Evolutionary conservation across 2,888 invertebrate genomes (phyloP).

Genomic region (Kuschelorhynchus macadamiae): DNA sequence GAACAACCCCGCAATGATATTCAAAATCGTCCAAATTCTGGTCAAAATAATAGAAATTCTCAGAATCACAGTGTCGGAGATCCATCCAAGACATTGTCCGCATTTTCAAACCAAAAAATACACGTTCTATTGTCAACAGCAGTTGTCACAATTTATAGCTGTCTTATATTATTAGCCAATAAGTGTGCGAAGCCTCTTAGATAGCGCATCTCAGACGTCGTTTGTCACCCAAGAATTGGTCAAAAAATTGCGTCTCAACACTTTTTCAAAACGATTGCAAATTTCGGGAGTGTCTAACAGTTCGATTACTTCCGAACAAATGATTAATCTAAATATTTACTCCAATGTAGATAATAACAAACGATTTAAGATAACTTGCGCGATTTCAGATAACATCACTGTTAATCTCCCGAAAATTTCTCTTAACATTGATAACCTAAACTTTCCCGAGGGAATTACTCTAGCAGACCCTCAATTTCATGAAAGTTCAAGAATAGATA

Average conservation of each 20-base stretch:
- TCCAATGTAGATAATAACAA: background rate
- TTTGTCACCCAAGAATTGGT: background rate
- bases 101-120: no score
- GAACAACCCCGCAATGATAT: no score
- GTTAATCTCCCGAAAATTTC: background rate
- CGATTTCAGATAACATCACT: background rate
- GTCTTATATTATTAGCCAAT: no score
- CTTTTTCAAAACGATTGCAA: background rate
- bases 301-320: background rate
- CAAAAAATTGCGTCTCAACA: background rate
- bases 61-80: no score
- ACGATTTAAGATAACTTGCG: background rate
- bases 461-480: conserved; percentile 29
- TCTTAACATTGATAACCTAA: background rate
- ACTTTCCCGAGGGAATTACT: background rate
- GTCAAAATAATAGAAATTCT: no score
- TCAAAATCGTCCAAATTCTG: no score
- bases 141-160: no score
- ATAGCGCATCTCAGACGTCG: background rate
- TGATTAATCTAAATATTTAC: background rate
- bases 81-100: no score
- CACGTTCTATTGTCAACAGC: no score
- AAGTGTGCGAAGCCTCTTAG: background rate
- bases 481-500: conserved; percentile 27
- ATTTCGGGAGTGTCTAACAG: background rate